phyloP scores from a whole-genome alignment of 1,140 invertebrate genomes.

The Drosophila nigromelanica region DNA sequence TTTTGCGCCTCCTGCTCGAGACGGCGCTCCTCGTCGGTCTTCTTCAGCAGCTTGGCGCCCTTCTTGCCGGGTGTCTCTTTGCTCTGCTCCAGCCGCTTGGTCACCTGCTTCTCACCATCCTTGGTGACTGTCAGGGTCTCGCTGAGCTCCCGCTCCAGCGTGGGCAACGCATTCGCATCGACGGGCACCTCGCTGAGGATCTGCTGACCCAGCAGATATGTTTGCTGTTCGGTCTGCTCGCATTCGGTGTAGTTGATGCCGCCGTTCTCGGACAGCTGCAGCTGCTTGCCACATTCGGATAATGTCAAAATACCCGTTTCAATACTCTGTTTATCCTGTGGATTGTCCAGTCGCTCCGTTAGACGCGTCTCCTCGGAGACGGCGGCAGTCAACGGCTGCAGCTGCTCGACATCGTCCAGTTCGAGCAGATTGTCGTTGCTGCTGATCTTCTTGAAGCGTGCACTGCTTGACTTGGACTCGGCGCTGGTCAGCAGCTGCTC shows the following conservation, averaged over 20 bases:
- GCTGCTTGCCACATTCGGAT: slow-evolving; percentile 83
- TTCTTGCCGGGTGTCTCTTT: slow-evolving; percentile 64
- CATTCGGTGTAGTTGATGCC: slow-evolving; percentile 69
- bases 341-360: slow-evolving; percentile 72
- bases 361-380: slow-evolving; percentile 75
- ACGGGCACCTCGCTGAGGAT: slow-evolving; percentile 33
- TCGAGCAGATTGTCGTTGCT: slow-evolving; percentile 80
- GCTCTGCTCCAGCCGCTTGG: slow-evolving; percentile 60
- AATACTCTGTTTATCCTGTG: slow-evolving; percentile 84
- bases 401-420: slow-evolving; percentile 61
- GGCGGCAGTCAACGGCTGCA: slow-evolving; percentile 81
- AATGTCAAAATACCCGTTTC: slow-evolving; percentile 80
- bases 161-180: slow-evolving; percentile 35
- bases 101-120: slow-evolving; percentile 76
- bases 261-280: slow-evolving; percentile 57
- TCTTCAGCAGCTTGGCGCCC: slow-evolving; percentile 69
- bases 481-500: slow-evolving; percentile 73
- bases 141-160: slow-evolving; percentile 59
- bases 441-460: slow-evolving; percentile 78
- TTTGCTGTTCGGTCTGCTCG: slow-evolving; percentile 68
- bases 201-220: slow-evolving; percentile 66
- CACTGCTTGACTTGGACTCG: slow-evolving; percentile 72
- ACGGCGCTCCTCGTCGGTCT: slow-evolving; percentile 74
- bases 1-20: slow-evolving; percentile 78
- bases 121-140: slow-evolving; percentile 66